A percentile compares a stretch with the other conserved stretches of the same genome.
Conservation (phyloP, 2,113 vertebrate genomes). For the Amia ocellicauda region DNA sequence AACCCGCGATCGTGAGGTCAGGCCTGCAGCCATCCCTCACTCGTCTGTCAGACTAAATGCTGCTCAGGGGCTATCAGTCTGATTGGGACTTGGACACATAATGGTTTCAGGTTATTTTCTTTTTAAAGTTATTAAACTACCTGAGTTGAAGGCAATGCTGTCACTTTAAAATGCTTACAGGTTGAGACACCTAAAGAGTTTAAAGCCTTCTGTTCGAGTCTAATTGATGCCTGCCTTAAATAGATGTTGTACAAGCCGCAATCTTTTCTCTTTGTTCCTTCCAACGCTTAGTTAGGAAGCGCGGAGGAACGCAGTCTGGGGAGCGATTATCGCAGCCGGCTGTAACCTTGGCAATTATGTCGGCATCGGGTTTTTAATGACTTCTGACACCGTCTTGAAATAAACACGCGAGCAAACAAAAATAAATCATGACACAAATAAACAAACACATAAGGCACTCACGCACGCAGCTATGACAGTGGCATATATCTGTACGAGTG, state of each 20-base stretch:
- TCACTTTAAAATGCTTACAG: neutral
- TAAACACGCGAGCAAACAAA: too few relatives aligned
- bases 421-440: conserved; percentile 1
- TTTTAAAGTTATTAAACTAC: conserved; percentile 7
- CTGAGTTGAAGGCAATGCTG: neutral
- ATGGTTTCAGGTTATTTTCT: neutral
- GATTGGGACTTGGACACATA: neutral
- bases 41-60: conserved; percentile 1
- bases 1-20: neutral
- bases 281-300: conserved; percentile 2
- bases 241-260: conserved; percentile 14
- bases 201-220: conserved; percentile 6
- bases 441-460: too few relatives aligned
- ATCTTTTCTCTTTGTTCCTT: conserved; percentile 16
- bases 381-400: neutral
- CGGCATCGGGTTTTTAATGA: neutral
- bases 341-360: neutral
- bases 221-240: conserved; percentile 21
- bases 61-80: conserved; percentile 4
- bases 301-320: conserved; percentile 4
- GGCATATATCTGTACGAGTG: too few relatives aligned
- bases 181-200: conserved; percentile 7
- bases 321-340: neutral
- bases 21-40: conserved; percentile 8
- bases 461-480: too few relatives aligned